Base-by-base conservation (phyloP, 2,888 invertebrate genomes). In the Drosophila pullipes region DNA sequence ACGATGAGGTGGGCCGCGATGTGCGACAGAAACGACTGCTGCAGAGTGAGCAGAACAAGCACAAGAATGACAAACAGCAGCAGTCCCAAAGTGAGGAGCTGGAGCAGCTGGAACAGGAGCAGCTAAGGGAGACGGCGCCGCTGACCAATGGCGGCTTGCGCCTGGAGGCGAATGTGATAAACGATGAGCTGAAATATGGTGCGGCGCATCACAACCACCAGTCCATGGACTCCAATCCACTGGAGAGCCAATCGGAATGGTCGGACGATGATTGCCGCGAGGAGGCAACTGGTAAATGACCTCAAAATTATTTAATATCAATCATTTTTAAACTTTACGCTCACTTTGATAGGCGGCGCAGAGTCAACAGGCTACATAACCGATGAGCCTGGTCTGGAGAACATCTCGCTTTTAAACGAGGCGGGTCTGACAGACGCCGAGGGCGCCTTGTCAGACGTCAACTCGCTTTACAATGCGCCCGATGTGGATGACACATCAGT, bases 361-460 rank as follows among this genome's bases (percentile, higher is more conserved):
- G 95, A 95, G 91, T 97, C 97, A 77, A 96, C 97, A 1, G 97
- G 97, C 33, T 97, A 97, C 92, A 97, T 96, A n/a, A 97, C 97
- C 0, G 97, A 97, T 93, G 97, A 97, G 93, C 97, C 97, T 1
- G 97, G 97, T 22, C 94, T 97, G 16, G 97, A 97, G 93, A 97
- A 97, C 93, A 96, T 97, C 59, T 97, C 97, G 49, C 96, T 97
- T 95, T 93, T 97, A 25, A 97, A 97, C 93, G 97, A 97, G 93
- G 96, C 97, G 28, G 97, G 97, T 11, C 95, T 97, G 53, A 97
- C 97, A 2, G 97, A 97, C 94, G 97, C 97, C 13, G 97, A 97
- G 94, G 97, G 97, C 69, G 97, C 97, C 33, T 94, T 97, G 71
- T 97, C 97, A 88, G 97, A 97, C 93, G 97, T 97, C 59, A 97